Evolutionary conservation across 1,140 invertebrate genomes (phyloP).

Genomic region (Temnothorax curvispinosus): DNA sequence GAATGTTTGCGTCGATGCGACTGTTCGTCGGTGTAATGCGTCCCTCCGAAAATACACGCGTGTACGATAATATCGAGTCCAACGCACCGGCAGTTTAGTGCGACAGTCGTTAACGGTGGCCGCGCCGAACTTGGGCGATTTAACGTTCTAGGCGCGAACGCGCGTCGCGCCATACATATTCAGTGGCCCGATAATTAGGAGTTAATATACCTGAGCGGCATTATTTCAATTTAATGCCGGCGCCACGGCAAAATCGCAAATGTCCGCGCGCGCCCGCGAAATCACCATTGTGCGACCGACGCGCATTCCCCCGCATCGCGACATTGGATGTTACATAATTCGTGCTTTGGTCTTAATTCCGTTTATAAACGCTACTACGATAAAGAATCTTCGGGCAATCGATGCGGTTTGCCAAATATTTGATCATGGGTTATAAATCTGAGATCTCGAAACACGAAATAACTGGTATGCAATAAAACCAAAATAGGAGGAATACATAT

Average conservation of each 20-base stretch:
- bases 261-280: conserved; percentile 13
- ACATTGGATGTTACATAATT: conserved; percentile 45
- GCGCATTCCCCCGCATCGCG: neutral
- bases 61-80: conserved; percentile 12
- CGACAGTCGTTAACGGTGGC: conserved; percentile 28
- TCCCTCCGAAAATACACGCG: neutral
- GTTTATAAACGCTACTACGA: neutral
- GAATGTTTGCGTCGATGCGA: conserved; percentile 22
- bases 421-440: neutral
- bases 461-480: too few relatives aligned
- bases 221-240: conserved; percentile 60
- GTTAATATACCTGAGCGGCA: conserved; percentile 57
- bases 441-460: neutral
- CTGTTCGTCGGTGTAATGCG: neutral
- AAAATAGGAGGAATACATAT: neutral
- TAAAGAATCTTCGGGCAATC: neutral
- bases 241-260: conserved; percentile 34
- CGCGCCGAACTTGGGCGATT: conserved; percentile 54
- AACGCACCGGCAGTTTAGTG: neutral
- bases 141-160: conserved; percentile 53
- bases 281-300: neutral
- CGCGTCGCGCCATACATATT: conserved; percentile 61
- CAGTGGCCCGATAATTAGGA: conserved; percentile 57
- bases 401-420: neutral
- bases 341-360: neutral